Evolutionary conservation across 1,140 invertebrate species (phyloP).

Genomic region (Diuraphis noxia): DNA sequence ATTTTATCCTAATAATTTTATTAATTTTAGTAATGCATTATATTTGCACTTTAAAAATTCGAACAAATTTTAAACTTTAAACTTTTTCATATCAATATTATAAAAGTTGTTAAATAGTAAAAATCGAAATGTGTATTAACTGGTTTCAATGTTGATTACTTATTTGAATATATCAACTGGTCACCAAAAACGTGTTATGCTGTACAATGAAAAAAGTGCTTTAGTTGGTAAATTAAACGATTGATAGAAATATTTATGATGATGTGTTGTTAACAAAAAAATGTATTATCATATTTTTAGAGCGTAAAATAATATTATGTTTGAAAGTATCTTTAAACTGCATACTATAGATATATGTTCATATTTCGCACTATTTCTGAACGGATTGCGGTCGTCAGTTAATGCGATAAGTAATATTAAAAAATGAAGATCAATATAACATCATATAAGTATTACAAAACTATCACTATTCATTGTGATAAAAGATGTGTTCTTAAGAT

Average conservation of each 20-base stretch:
- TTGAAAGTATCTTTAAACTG: not conserved
- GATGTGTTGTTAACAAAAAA: not conserved
- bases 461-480: not conserved
- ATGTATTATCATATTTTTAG: not conserved
- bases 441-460: not conserved
- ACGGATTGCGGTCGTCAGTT: not conserved
- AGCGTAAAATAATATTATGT: not conserved
- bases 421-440: not conserved
- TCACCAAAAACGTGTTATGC: not conserved
- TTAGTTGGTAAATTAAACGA: not conserved
- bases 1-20: not conserved
- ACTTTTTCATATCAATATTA: not conserved
- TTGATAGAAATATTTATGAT: not conserved
- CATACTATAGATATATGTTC: no score
- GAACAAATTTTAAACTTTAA: not conserved
- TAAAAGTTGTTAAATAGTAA: not conserved
- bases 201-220: not conserved
- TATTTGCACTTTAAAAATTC: not conserved
- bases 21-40: not conserved
- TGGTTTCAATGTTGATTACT: not conserved
- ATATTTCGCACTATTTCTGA: not conserved
- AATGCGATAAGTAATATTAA: slow-evolving; percentile 1
- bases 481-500: not conserved
- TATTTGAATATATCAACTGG: not conserved
- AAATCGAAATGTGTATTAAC: not conserved